These are phyloP conservation scores for Zhuqinia jingwanae DNA, from an alignment of 2,888 invertebrate genomes.

Conservation along the genomic window DNA sequence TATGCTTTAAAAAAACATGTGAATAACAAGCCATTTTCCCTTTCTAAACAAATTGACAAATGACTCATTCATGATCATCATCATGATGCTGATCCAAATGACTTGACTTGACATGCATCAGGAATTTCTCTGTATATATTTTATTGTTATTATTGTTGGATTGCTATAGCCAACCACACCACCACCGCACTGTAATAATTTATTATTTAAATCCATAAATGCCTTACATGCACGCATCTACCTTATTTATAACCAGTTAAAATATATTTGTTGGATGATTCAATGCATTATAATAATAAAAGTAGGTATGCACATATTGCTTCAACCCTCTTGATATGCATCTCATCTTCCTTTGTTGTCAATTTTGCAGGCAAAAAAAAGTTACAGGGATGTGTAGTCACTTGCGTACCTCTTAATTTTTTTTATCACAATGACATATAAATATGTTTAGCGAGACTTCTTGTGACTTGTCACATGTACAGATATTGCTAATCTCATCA, in stretches of 20 bases:
- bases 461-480: constrained; percentile 39
- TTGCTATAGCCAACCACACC: constrained; percentile 10
- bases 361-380: not conserved
- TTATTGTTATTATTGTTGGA: constrained; percentile 51
- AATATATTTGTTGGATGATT: not conserved
- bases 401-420: constrained; percentile 25
- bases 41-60: constrained; percentile 33
- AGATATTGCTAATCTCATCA: constrained; percentile 36
- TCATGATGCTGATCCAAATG: not conserved
- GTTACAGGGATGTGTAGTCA: not conserved
- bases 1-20: constrained; percentile 20
- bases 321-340: constrained; percentile 22
- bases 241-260: not conserved
- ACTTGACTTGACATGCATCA: constrained; percentile 39
- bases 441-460: constrained; percentile 11
- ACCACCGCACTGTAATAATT: constrained; percentile 12
- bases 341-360: constrained; percentile 18
- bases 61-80: not conserved
- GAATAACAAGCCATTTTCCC: constrained; percentile 35
- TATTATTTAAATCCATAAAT: constrained; percentile 41
- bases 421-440: constrained; percentile 45
- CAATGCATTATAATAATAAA: too few relatives aligned
- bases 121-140: constrained; percentile 21
- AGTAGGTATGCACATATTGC: too few relatives aligned
- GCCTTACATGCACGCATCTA: not conserved